Evolutionary conservation across 2,113 vertebrate genomes (phyloP).

Genomic region (Heloderma charlesbogerti): DNA sequence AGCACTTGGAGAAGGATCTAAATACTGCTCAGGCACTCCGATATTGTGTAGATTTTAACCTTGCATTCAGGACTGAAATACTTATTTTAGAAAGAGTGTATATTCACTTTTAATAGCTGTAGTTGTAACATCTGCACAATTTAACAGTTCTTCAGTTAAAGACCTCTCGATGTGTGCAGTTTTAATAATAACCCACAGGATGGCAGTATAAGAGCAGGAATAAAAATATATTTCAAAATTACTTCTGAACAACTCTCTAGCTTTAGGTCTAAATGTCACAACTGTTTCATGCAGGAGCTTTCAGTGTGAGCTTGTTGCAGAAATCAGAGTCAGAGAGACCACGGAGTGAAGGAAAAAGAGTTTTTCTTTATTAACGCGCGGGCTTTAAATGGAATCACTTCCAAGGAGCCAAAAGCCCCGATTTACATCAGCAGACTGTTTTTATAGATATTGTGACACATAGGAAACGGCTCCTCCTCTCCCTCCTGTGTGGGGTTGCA

Average conservation of each 20-base stretch:
- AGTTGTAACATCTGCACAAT: not conserved
- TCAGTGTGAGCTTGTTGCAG: no score
- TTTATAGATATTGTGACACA: no score
- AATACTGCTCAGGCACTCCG: not conserved
- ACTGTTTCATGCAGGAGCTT: not conserved
- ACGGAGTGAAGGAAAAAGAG: no score
- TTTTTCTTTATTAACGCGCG: no score
- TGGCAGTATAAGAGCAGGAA: constrained; percentile 67
- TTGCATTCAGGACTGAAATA: not conserved
- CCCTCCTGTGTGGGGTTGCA: no score
- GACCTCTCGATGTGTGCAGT: not conserved
- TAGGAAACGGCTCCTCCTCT: no score
- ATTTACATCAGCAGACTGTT: no score
- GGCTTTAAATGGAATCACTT: no score
- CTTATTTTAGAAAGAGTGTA: not conserved
- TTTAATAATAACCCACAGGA: constrained; percentile 49
- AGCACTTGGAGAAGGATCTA: not conserved
- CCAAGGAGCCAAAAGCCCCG: no score
- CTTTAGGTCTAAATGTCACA: not conserved
- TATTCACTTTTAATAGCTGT: not conserved
- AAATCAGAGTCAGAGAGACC: no score
- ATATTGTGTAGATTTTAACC: not conserved
- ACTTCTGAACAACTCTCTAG: not conserved
- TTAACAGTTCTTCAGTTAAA: not conserved
- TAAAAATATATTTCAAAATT: not conserved